phyloP scores from a whole-genome alignment of 2,113 vertebrate genomes.

The Lamprotornis superbus region DNA sequence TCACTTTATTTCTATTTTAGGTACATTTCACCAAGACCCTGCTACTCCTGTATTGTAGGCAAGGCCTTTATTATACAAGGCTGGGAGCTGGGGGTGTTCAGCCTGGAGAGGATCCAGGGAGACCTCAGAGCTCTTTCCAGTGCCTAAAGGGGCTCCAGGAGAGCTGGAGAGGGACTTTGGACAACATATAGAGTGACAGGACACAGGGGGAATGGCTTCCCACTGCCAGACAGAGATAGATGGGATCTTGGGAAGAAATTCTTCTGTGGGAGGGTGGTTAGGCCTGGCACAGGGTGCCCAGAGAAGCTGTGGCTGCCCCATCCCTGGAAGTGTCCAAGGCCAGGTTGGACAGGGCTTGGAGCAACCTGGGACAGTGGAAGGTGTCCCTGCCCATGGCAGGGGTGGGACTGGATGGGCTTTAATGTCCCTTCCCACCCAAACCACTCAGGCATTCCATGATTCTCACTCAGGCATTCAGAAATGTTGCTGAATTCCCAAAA shows the following conservation, averaged over 20 bases:
- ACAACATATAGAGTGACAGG: too few species aligned
- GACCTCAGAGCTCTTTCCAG: not conserved
- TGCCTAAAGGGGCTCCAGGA: not conserved
- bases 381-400: not conserved
- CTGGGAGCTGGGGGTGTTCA: not conserved
- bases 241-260: not conserved
- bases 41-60: not conserved
- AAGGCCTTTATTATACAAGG: not conserved
- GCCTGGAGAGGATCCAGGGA: not conserved
- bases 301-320: not conserved
- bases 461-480: too few species aligned
- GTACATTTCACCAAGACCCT: not conserved
- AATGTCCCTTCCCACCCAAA: not conserved
- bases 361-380: rapidly evolving
- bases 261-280: rapidly evolving
- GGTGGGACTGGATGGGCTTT: not conserved
- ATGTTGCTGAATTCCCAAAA: not conserved
- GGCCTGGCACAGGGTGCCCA: not conserved
- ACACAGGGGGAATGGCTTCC: not conserved
- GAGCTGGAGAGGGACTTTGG: not conserved
- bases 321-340: not conserved
- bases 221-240: not conserved
- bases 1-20: not conserved
- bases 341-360: rapidly evolving
- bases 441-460: not conserved